Evolutionary conservation across 2,113 vertebrate genomes (phyloP), one percentile per base, ranked within the genome.

Genomic region (Desmodus rotundus): DNA sequence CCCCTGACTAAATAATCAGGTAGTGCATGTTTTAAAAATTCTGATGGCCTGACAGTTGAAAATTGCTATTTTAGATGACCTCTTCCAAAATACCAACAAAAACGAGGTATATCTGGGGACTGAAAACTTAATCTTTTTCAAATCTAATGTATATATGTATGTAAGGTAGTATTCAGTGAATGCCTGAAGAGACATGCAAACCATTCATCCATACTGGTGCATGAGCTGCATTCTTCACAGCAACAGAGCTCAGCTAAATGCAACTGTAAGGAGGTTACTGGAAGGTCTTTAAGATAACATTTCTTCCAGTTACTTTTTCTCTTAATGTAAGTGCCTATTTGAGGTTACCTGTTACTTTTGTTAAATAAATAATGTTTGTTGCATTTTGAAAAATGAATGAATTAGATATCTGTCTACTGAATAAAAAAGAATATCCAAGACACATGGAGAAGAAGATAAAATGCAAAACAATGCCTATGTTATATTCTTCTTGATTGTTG

Each of bases 111-210:
- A n/a, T 52, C 85, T 95, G 61, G n/a, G 78, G 22, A 95, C 92
- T 58, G 56, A 58, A 58, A 96, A 43, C 88, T 97, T 78, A 95
- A 96, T 97, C 83, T 98, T 98, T 97, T 93, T 98, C 98, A 96
- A 98, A 98, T 97, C 97, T 98, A 98, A 97, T 98, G 98, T 98
- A 97, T 98, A 98, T 98, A 95, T 98, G 98, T 98, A 98, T 98
- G 98, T 99, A 99, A 98, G 97, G 98, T 99, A 99, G 98, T 99
- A 99, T 99, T 99, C 99, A 99, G 98, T 99, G 99, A 99, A 99
- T 99, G 99, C 98, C 99, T 98, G 95, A 76, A 98, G 98, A 97
- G 98, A 94, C 98, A 98, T 98, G 98, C 98, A 98, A 98, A 98
- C 95, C 96, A 63, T 96, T 97, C 95, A 98, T 96, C 97, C 73